phyloP scores from a whole-genome alignment of 2,797 vertebrate genomes.

The Neopelma chrysocephalum region DNA sequence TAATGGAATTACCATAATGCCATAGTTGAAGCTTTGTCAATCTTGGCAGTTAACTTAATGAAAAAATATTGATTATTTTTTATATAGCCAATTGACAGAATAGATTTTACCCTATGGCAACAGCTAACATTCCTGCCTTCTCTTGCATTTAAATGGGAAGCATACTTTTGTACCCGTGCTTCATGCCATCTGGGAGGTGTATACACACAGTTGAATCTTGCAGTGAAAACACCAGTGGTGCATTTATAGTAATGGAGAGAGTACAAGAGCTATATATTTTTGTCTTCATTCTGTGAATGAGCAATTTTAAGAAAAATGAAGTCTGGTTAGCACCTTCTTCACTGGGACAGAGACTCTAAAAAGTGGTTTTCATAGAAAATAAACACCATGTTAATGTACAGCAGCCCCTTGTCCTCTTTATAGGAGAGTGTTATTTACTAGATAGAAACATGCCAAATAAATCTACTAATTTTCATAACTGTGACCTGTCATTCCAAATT shows the following conservation, averaged over 20 bases:
- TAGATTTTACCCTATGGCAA: background rate
- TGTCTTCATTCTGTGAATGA: slow-evolving; percentile 14
- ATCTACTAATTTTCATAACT: slow-evolving; percentile 22
- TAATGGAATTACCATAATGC: background rate
- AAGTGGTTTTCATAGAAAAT: slow-evolving; percentile 21
- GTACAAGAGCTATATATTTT: background rate
- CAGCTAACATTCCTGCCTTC: background rate
- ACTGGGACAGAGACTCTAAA: slow-evolving; percentile 15
- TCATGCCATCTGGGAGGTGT: slow-evolving; percentile 53
- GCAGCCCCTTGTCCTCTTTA: background rate
- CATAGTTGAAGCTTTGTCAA: background rate
- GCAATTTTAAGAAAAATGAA: background rate
- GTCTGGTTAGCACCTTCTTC: slow-evolving; percentile 35
- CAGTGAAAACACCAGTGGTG: slow-evolving; percentile 53
- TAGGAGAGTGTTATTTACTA: slow-evolving; percentile 31
- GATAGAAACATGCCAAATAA: slow-evolving; percentile 21
- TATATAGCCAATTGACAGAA: background rate
- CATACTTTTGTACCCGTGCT: slow-evolving; percentile 29
- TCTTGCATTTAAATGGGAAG: background rate
- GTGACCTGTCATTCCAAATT: slow-evolving; percentile 58
- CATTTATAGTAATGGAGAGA: slow-evolving; percentile 60
- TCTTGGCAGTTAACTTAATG: background rate
- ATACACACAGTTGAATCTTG: slow-evolving; percentile 59
- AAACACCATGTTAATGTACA: background rate
- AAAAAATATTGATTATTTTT: background rate